Conservation (phyloP, 2,113 vertebrate genomes). For the Ivindomyrus marchei region DNA sequence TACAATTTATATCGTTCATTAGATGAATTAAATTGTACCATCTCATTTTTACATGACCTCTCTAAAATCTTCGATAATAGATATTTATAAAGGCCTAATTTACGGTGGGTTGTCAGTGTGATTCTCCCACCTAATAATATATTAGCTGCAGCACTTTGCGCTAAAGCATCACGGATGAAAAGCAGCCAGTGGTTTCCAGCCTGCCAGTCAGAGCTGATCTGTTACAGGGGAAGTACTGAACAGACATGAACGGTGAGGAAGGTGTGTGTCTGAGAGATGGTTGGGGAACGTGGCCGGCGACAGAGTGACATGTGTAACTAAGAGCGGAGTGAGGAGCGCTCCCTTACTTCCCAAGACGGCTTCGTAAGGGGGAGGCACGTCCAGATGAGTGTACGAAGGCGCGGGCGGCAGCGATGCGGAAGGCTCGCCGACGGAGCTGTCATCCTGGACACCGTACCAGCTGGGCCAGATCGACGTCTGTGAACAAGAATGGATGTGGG, state of each 20-base stretch:
- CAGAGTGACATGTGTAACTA: not conserved
- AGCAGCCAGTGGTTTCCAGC: not conserved
- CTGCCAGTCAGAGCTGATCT: not conserved
- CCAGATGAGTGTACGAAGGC: slow-evolving; percentile 64
- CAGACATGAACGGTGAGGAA: not conserved
- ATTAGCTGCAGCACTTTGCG: not conserved
- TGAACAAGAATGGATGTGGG: slow-evolving; percentile 15
- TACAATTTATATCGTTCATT: not conserved
- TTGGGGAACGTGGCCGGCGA: not conserved
- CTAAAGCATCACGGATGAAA: not conserved
- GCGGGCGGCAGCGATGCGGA: slow-evolving; percentile 61
- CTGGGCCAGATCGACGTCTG: slow-evolving; percentile 70
- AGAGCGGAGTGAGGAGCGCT: not conserved
- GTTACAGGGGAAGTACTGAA: not conserved
- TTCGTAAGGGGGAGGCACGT: slow-evolving; percentile 74
- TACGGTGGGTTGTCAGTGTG: not conserved
- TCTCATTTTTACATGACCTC: not conserved
- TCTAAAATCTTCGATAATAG: not conserved
- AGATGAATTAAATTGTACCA: not conserved
- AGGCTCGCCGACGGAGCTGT: slow-evolving; percentile 64
- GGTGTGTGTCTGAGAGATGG: not conserved
- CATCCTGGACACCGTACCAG: slow-evolving; percentile 70
- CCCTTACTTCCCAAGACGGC: slow-evolving; percentile 63
- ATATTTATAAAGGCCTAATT: not conserved
- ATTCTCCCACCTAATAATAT: not conserved